phyloP scores from a whole-genome alignment of 2,113 vertebrate genomes.

The Reinhardtius hippoglossoides region DNA sequence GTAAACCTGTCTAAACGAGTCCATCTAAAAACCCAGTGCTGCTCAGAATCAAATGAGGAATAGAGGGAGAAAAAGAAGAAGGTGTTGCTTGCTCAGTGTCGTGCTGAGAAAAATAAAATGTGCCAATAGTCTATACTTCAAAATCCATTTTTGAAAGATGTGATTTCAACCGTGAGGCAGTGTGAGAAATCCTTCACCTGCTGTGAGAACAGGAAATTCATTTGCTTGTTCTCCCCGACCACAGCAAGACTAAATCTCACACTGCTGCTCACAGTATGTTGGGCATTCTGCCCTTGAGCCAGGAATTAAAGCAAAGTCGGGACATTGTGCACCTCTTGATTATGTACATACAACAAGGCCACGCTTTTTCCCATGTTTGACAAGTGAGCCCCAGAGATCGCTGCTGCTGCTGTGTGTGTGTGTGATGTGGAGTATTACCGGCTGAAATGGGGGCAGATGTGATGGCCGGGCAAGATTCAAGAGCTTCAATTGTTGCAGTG shows the following conservation, averaged over 20 bases:
- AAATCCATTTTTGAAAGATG: constrained; percentile 23
- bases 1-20: not conserved
- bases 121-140: not conserved
- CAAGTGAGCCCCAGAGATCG: constrained; percentile 6
- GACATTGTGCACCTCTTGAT: constrained; percentile 17
- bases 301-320: constrained; percentile 30
- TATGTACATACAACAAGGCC: not conserved
- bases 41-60: not conserved
- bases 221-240: constrained; percentile 38
- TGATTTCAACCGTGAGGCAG: constrained; percentile 9
- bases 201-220: constrained; percentile 27
- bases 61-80: not conserved
- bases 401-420: not conserved
- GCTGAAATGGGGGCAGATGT: not conserved
- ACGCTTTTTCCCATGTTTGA: constrained; percentile 29
- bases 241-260: constrained; percentile 20
- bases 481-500: not conserved
- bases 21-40: not conserved
- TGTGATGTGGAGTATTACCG: not conserved
- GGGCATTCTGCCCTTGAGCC: constrained; percentile 30
- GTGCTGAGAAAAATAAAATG: constrained; percentile 17
- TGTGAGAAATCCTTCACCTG: constrained; percentile 33
- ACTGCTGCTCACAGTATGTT: constrained; percentile 17
- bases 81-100: not conserved
- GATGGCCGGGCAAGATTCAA: not conserved